Percentiles rank a stretch among this genome's conserved stretches.
phyloP scores from a whole-genome alignment of 2,888 invertebrate genomes.

The Papilio gigon region DNA sequence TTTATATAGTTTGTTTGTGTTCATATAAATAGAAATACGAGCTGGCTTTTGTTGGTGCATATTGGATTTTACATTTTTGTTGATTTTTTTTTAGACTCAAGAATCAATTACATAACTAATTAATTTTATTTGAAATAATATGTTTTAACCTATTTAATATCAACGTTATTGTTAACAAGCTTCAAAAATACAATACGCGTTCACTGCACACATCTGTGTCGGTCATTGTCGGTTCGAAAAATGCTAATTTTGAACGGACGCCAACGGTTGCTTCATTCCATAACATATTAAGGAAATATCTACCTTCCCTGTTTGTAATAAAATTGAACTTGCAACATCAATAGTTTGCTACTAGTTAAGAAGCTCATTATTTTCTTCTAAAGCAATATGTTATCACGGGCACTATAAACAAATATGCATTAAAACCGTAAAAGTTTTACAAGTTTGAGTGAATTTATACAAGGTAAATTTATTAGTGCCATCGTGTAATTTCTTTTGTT shows the following conservation, averaged over 20 bases:
- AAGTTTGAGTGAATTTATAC: background rate
- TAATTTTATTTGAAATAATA: too few species aligned
- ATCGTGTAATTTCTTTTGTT: too few species aligned
- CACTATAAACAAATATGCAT: constrained; percentile 22
- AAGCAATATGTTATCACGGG: constrained; percentile 8
- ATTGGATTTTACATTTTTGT: background rate
- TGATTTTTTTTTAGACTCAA: too few species aligned
- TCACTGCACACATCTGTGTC: constrained; percentile 31
- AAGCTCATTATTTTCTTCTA: constrained; percentile 23
- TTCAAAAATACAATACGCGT: constrained; percentile 26
- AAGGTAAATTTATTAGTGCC: background rate
- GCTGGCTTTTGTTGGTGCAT: background rate
- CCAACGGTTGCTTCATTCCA: constrained; percentile 23
- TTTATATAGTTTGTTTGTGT: constrained; percentile 5
- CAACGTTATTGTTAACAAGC: background rate
- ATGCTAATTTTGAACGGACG: constrained; percentile 36
- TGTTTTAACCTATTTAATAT: background rate
- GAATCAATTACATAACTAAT: background rate
- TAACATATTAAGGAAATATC: background rate
- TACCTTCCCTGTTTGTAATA: background rate
- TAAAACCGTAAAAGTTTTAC: constrained; percentile 12
- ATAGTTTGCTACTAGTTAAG: constrained; percentile 1
- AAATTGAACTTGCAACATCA: background rate
- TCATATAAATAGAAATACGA: constrained; percentile 20
- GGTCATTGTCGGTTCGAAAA: constrained; percentile 37